Evolutionary conservation across 1,140 invertebrate genomes (phyloP).

Genomic region (Aphelenchoides avenae): DNA sequence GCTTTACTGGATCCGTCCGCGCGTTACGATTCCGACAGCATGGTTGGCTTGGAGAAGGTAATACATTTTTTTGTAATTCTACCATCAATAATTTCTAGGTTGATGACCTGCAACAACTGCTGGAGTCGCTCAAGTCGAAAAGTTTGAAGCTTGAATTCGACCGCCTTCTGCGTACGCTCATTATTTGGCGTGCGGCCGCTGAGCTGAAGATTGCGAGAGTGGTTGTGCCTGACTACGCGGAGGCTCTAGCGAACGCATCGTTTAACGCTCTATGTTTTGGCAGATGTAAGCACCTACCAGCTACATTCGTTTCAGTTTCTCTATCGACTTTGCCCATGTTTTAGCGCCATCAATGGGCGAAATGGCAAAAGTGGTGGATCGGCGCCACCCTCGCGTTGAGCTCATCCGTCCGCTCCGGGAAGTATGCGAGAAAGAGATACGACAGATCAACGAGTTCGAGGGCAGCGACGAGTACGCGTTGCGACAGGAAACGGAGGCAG

Average conservation of each 20-base stretch:
- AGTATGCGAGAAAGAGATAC: constrained; percentile 7
- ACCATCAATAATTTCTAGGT: too few relatives aligned
- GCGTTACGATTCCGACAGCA: too few relatives aligned
- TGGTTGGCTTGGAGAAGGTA: too few relatives aligned
- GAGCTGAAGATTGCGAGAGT: too few relatives aligned
- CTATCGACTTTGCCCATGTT: not conserved
- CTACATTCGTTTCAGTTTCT: not conserved
- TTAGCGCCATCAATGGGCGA: constrained; percentile 11
- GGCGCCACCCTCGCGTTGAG: not conserved
- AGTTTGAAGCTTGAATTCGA: not conserved
- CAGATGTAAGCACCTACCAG: constrained; percentile 2
- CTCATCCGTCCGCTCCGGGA: constrained; percentile 15
- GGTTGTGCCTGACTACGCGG: constrained; percentile 6
- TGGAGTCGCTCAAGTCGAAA: not conserved
- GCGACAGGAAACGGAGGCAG: not conserved
- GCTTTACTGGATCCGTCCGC: too few relatives aligned
- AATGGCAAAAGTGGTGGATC: constrained; percentile 9
- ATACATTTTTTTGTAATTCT: too few relatives aligned
- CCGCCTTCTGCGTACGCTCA: not conserved
- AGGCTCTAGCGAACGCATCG: constrained; percentile 9
- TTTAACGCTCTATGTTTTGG: constrained; percentile 21
- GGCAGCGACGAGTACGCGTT: not conserved
- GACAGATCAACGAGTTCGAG: constrained; percentile 1
- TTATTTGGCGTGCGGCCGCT: too few relatives aligned
- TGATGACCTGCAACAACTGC: too few relatives aligned